A percentile compares a stretch with the other conserved stretches of the same genome.
Evolutionary conservation across 2,113 vertebrate genomes (phyloP).

Genomic region (Tylochromis polylepis): DNA sequence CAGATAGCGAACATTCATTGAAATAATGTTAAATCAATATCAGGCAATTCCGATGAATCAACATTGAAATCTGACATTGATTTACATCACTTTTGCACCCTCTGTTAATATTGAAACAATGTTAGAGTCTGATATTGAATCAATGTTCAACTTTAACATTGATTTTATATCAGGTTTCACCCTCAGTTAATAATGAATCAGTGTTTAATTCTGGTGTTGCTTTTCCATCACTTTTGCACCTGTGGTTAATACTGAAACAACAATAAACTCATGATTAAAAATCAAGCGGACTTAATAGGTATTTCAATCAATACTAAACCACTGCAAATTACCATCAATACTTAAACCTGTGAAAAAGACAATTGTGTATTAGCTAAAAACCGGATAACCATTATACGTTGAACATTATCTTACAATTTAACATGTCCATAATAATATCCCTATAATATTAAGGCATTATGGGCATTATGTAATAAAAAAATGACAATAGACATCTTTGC

Average conservation of each 20-base stretch:
- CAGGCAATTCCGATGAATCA: too few relatives aligned
- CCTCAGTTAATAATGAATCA: neutral
- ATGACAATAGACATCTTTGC: neutral
- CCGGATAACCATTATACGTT: too few relatives aligned
- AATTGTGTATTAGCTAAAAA: too few relatives aligned
- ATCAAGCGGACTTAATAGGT: neutral
- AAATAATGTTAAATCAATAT: too few relatives aligned
- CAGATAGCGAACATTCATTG: too few relatives aligned
- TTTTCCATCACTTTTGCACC: neutral
- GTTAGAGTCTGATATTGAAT: fast-evolving
- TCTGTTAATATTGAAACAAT: neutral
- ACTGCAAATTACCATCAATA: too few relatives aligned
- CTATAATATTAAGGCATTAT: fast-evolving
- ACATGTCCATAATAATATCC: neutral
- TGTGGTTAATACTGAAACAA: neutral
- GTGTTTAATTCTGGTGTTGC: neutral
- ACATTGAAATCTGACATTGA: neutral
- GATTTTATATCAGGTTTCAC: neutral
- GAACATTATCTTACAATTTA: too few relatives aligned
- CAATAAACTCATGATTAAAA: neutral
- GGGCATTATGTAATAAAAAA: neutral
- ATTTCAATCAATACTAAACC: too few relatives aligned
- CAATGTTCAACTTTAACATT: neutral
- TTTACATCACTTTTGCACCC: neutral
- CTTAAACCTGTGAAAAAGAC: too few relatives aligned